Evolutionary conservation across 2,888 invertebrate genomes (phyloP), one percentile per base, ranked within the genome.

Genomic region (Nemoura dubitans): DNA sequence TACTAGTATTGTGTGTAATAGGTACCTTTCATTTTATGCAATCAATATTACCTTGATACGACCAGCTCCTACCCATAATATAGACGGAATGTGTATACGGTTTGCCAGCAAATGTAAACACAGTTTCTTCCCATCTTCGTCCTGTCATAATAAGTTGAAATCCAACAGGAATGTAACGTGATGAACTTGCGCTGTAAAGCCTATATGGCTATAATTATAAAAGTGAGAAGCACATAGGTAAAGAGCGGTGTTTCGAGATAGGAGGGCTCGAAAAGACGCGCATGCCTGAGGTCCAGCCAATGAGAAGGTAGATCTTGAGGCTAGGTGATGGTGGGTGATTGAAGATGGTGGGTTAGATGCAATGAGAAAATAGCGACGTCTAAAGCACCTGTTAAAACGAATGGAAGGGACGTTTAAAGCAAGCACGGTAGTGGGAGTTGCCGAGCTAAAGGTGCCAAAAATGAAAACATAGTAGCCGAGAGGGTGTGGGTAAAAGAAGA

Each of bases 361-460:
- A 86, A 82, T 87, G 87, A 87, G 87, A 87, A 87, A 81, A 85
- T 29, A 87, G 85, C 85, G 80, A 80, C 85, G 87, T 87, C 87
- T 85, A 85, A 87, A 87, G 85, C 87, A 87, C 87, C 87, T 87
- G 87, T 87, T 87, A 85, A 87, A 85, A 80, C 85, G 83, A 86
- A 83, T 76, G 83, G 83, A 86, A 87, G 81, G 42, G 85, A 59
- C 84, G 85, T 87, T 85, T 87, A 83, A 59, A 59, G 59, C 59
- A 59, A 59, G 59, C 59, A 59, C 21, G 59, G 21, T 59, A 59
- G 59, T 59, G 59, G 59, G 59, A 59, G 59, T 59, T 59, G 59
- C 59, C 59, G 3, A 21, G 59, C 59, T 59, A 59, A 59, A 59
- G 21, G 59, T 59, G 59, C 59, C 59, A 59, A 59, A 59, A 59